phyloP scores from a whole-genome alignment of 2,797 vertebrate genomes.

The Myripristis jacobus region DNA sequence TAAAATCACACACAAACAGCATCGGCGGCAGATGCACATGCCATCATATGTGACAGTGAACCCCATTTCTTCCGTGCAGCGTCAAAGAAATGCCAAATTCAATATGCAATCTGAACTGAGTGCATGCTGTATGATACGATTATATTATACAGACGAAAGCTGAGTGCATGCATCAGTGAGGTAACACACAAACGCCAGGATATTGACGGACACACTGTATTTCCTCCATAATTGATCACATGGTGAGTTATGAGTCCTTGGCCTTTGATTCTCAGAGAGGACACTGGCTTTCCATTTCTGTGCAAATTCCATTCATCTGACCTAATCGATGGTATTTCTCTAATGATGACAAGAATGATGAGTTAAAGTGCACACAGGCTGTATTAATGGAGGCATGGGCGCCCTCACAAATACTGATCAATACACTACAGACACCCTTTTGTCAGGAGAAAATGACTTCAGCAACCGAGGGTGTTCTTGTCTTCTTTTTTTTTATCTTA shows the following conservation, averaged over 20 bases:
- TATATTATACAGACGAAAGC: constrained; percentile 10
- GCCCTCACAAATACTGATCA: constrained; percentile 60
- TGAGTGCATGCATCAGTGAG: constrained; percentile 14
- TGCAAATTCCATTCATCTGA: constrained; percentile 62
- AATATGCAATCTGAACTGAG: constrained; percentile 26
- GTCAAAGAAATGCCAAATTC: constrained; percentile 37
- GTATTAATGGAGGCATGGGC: constrained; percentile 46
- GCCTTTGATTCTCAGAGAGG: constrained; percentile 50
- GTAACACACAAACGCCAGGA: constrained; percentile 10
- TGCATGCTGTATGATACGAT: neutral
- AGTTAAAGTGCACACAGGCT: constrained; percentile 42
- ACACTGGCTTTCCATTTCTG: constrained; percentile 41
- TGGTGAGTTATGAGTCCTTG: constrained; percentile 30
- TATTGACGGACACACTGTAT: constrained; percentile 6
- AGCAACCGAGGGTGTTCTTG: constrained; percentile 12
- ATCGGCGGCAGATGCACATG: neutral
- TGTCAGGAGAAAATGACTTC: constrained; percentile 45
- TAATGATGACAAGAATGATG: constrained; percentile 67
- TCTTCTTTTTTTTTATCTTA: constrained; percentile 8
- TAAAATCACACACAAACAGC: neutral
- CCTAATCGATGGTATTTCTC: constrained; percentile 64
- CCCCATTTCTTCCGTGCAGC: neutral
- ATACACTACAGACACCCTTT: constrained; percentile 57
- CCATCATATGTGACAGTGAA: neutral
- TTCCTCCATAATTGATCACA: neutral